Evolutionary conservation across 2,113 vertebrate genomes (phyloP).

Genomic region (Lophura nycthemera): DNA sequence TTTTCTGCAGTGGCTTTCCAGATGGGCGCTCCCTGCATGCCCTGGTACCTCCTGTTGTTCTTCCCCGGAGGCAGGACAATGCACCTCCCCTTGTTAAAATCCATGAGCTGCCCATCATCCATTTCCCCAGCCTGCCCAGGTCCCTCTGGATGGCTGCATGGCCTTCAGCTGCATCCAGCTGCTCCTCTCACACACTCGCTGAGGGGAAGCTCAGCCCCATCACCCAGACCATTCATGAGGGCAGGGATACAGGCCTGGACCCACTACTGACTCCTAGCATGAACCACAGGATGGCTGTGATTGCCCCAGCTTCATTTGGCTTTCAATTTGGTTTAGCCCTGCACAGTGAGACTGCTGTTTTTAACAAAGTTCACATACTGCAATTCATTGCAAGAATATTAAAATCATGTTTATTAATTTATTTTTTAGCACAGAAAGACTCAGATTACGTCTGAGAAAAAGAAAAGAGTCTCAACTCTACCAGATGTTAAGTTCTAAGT

Average conservation of each 20-base stretch:
- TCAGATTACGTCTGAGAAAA: slow-evolving; percentile 7
- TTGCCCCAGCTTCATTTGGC: too few species aligned
- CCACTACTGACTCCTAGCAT: too few species aligned
- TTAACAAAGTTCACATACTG: not conserved
- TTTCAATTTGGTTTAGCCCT: not conserved
- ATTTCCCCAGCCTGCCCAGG: too few species aligned
- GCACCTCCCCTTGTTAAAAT: not conserved
- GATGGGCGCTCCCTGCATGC: not conserved
- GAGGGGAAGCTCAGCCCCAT: too few species aligned
- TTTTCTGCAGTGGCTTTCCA: not conserved
- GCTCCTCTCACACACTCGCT: too few species aligned
- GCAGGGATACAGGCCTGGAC: too few species aligned
- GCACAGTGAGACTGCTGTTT: accelerated
- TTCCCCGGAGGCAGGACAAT: not conserved
- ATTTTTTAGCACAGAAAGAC: not conserved
- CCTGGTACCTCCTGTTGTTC: not conserved
- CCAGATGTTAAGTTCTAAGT: not conserved
- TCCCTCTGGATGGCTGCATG: too few species aligned
- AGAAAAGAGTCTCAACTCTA: not conserved
- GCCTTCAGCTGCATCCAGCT: too few species aligned
- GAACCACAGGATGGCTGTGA: too few species aligned
- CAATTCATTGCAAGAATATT: not conserved
- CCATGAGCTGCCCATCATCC: too few species aligned
- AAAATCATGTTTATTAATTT: not conserved
- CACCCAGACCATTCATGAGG: too few species aligned